Base-by-base conservation (phyloP, 2,797 vertebrate genomes). In the Sebastes cheni region DNA sequence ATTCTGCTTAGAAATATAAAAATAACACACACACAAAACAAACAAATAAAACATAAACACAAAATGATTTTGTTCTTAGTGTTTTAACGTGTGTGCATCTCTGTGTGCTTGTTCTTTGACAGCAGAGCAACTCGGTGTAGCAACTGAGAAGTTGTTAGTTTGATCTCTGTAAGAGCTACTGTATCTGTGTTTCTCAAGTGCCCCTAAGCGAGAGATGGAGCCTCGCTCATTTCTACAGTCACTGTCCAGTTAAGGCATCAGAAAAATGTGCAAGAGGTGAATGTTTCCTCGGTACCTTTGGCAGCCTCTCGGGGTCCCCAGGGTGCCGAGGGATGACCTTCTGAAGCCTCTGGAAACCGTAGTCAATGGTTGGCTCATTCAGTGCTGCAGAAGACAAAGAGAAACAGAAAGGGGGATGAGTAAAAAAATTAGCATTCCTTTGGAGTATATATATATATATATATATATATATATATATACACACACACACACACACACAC, bases 361-460 rank as follows among this genome's bases (percentile, higher is more conserved):
- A 99, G 95, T 99, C 98, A 60, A 99, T 99, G 95, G 98, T 99
- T 77, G 98, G 98, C 90, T 99, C 98, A 0, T 99, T 99, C 91
- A 99, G 94, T 12, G 98, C 98, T 99, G 86, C 71, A 79, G 32
- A 39, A 50, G 70, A 75, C 30, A 82, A 23, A 82, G 14, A 59
- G 54, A 42, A 66, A 79, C n/a, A 80, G 34, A 76, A 30, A 72
- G 8, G 68, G 56, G n/a, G 67, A 55, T 79, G n/a, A 76, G 36
- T 30, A 34, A 77, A 83, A 77, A 70, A 25, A 67, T 30, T 10
- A 5, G 8, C 27, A 60, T 30, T 59, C 8, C 8, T 59, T 10
- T 30, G 14, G 42, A 46, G 42, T 42, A 42, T 42, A 42, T 42
- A 42, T 42, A 39, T 39, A 39, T 39, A 14, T 39, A 14, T 39